Evolutionary conservation across 2,113 vertebrate species (phyloP).

Genomic region (Peromyscus californicus): DNA sequence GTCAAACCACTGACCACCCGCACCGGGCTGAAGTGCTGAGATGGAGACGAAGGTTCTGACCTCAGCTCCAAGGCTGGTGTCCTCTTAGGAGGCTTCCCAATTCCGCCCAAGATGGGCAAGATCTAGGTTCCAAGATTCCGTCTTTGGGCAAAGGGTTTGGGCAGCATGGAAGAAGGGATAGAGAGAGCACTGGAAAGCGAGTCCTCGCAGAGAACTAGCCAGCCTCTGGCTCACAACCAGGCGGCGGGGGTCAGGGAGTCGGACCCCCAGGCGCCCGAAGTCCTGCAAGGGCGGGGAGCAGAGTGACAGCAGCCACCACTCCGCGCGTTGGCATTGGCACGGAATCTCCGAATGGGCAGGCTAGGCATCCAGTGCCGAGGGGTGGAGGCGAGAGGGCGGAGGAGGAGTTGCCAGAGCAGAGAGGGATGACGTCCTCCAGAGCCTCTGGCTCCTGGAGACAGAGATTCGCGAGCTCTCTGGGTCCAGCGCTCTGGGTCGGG

Average conservation of each 20-base stretch:
- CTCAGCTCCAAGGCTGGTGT: not conserved
- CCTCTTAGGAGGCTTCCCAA: not conserved
- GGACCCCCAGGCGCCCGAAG: not conserved
- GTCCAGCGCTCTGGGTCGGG: not conserved
- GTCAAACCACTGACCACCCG: conserved; percentile 29
- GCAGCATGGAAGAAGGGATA: not conserved
- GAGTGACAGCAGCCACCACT: conserved; percentile 23
- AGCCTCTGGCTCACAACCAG: not conserved
- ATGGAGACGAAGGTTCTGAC: not conserved
- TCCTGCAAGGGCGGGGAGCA: not conserved
- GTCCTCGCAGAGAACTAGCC: not conserved
- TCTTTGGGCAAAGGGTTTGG: not conserved
- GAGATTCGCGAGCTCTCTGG: conserved; percentile 3
- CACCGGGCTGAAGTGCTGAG: not conserved
- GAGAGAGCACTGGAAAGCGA: not conserved
- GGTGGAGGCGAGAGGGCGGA: conserved; percentile 54
- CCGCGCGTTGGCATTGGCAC: conserved; percentile 27
- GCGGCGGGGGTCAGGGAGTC: not conserved
- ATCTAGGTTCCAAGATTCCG: not conserved
- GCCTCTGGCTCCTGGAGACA: conserved; percentile 28
- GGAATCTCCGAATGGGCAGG: conserved; percentile 10
- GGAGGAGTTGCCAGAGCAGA: conserved; percentile 64
- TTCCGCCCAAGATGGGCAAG: not conserved
- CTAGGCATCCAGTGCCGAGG: not conserved
- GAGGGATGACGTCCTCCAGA: conserved; percentile 77